phyloP scores from a whole-genome alignment of 2,888 invertebrate species.

The Microchrysa polita region DNA sequence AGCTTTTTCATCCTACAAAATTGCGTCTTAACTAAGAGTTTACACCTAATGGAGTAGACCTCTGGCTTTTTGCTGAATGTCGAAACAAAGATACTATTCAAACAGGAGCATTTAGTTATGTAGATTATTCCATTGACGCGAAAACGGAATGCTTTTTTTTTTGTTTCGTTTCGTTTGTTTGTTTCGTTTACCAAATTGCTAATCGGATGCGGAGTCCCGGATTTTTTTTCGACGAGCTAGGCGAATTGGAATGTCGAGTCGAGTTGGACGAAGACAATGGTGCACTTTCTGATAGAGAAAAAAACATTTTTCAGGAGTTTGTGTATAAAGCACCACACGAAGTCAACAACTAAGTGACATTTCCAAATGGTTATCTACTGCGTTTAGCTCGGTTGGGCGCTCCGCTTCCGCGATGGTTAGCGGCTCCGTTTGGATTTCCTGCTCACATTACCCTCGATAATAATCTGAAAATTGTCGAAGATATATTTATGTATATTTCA shows the following conservation, averaged over 20 bases:
- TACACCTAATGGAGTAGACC: no score
- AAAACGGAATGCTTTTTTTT: no score
- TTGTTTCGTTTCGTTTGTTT: no score
- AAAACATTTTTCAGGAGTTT: not conserved
- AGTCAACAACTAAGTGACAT: not conserved
- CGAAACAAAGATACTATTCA: no score
- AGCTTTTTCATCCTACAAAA: no score
- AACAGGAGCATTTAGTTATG: no score
- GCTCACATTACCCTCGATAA: slow-evolving; percentile 64
- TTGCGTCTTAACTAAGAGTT: no score
- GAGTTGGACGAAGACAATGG: not conserved
- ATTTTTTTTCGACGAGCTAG: not conserved
- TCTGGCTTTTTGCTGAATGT: no score
- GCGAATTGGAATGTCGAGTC: no score
- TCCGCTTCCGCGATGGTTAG: slow-evolving; percentile 55
- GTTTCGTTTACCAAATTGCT: no score
- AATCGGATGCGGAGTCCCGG: slow-evolving; percentile 4
- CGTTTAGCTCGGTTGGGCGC: slow-evolving; percentile 26
- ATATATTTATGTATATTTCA: not conserved
- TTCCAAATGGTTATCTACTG: not conserved
- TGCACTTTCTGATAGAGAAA: not conserved
- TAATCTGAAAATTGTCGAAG: slow-evolving; percentile 56
- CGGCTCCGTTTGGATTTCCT: slow-evolving; percentile 64
- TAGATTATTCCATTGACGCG: no score
- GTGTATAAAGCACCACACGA: not conserved